These are phyloP conservation scores for Pogonognathellus flavescens DNA, from an alignment of 1,140 invertebrate species.

Conservation along the genomic window DNA sequence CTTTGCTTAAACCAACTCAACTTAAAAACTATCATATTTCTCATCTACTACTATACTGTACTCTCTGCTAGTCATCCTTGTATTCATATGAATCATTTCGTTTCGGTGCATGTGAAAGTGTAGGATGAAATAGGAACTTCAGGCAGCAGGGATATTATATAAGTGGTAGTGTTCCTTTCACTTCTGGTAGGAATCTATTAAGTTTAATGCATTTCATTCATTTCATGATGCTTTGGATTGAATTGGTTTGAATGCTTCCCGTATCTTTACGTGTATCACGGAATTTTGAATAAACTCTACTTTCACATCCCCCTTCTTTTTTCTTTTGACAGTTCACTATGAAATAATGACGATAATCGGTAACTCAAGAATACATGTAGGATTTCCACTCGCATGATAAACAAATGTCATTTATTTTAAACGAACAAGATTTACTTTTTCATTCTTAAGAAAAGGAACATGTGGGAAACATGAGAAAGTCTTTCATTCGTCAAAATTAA, in stretches of 20 bases:
- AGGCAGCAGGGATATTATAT: background rate
- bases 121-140: no score
- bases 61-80: background rate
- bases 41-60: background rate
- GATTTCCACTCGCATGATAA: background rate
- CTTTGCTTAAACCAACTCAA: no score
- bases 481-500: constrained; percentile 38
- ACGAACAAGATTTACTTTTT: background rate
- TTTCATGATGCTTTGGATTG: constrained; percentile 28
- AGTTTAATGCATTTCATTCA: background rate
- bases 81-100: no score
- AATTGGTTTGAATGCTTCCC: constrained; percentile 27
- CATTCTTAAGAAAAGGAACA: background rate
- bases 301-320: constrained; percentile 29
- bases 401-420: constrained; percentile 24
- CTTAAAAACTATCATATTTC: background rate
- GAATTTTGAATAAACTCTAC: constrained; percentile 25
- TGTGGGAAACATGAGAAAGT: constrained; percentile 20
- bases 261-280: constrained; percentile 24
- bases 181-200: background rate
- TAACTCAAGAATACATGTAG: constrained; percentile 3
- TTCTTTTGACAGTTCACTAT: constrained; percentile 20
- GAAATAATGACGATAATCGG: constrained; percentile 10
- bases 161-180: constrained; percentile 11
- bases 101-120: no score